Evolutionary conservation across 2,797 vertebrate genomes (phyloP).

Genomic region (Megaceryle alcyon): DNA sequence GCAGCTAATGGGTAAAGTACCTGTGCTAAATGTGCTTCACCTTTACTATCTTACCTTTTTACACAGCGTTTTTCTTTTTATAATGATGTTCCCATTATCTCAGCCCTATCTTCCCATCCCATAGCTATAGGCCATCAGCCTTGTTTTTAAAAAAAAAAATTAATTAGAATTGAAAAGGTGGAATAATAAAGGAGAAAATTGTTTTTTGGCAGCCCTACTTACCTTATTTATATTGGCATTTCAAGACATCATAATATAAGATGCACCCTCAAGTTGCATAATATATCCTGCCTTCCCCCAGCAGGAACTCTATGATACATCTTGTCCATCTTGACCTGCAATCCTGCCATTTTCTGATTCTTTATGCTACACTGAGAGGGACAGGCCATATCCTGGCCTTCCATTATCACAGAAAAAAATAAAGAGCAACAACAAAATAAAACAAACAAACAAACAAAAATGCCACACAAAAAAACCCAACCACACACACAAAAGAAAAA

Average conservation of each 20-base stretch:
- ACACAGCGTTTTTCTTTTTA: conserved; percentile 44
- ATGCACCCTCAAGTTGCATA: not conserved
- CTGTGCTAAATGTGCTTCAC: conserved; percentile 42
- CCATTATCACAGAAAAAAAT: not conserved
- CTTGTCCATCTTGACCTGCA: not conserved
- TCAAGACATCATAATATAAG: not conserved
- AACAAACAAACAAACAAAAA: not conserved
- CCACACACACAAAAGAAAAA: too few species aligned
- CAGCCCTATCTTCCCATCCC: conserved; percentile 53
- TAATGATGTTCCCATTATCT: conserved; percentile 59
- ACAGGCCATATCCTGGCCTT: not conserved
- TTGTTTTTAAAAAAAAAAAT: conserved; percentile 34
- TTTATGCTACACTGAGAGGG: not conserved
- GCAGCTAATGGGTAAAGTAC: conserved; percentile 37
- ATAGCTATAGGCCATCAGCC: conserved; percentile 40
- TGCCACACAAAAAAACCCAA: too few species aligned
- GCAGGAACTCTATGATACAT: not conserved
- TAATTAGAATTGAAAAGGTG: conserved; percentile 66
- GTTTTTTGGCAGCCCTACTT: conserved; percentile 34
- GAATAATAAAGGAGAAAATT: conserved; percentile 63
- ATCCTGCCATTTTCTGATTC: not conserved
- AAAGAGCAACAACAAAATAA: too few species aligned
- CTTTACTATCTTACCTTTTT: conserved; percentile 56
- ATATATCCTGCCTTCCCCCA: not conserved
- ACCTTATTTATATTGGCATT: conserved; percentile 56